Conservation (phyloP, 2,888 invertebrate genomes). For the Platerodrilus igneus region DNA sequence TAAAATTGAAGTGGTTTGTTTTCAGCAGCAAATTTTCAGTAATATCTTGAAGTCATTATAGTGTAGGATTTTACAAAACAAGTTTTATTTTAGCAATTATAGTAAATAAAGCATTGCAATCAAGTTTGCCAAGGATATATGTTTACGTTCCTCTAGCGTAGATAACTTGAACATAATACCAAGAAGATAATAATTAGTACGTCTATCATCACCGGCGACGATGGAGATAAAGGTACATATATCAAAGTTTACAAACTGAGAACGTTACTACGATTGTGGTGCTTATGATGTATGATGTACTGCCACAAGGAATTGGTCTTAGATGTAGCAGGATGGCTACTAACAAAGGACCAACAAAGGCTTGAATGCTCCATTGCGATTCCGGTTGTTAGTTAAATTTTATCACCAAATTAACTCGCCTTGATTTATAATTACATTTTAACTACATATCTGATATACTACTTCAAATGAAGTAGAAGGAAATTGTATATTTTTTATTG, state of each 20-base stretch:
- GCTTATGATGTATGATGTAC: constrained; percentile 30
- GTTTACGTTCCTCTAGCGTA: background rate
- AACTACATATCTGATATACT: too few species aligned
- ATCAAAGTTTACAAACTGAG: constrained; percentile 31
- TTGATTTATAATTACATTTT: too few species aligned
- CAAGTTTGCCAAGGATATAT: too few species aligned
- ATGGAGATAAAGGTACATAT: constrained; percentile 31
- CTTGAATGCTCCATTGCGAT: constrained; percentile 30
- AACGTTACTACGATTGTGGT: constrained; percentile 24
- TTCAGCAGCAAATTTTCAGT: too few species aligned
- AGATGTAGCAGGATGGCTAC: constrained; percentile 24
- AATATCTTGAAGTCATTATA: too few species aligned
- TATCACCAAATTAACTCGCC: constrained; percentile 33
- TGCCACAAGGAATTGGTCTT: constrained; percentile 26
- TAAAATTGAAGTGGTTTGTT: too few species aligned
- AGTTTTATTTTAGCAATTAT: too few species aligned
- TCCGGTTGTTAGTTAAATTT: constrained; percentile 31
- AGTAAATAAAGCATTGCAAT: too few species aligned
- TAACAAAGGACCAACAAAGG: constrained; percentile 30
- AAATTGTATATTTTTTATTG: too few species aligned
- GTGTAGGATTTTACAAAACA: too few species aligned
- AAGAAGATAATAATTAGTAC: constrained; percentile 29
- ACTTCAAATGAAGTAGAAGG: too few species aligned
- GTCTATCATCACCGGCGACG: constrained; percentile 30
- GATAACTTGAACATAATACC: constrained; percentile 14